Evolutionary conservation across 2,797 vertebrate genomes (phyloP).

Genomic region (Sitta carolinensis): DNA sequence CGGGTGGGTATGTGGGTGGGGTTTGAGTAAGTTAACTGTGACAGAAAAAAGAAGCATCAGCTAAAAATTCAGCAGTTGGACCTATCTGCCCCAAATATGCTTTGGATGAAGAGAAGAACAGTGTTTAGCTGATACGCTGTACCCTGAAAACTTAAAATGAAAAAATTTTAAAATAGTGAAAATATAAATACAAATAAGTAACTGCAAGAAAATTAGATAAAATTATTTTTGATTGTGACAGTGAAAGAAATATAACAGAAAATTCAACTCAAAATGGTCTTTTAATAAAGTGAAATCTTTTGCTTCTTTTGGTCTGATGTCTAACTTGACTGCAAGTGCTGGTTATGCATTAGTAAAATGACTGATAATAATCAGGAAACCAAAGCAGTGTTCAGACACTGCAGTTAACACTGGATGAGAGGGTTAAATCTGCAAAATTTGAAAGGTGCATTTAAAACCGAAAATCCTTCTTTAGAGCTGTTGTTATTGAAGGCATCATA

Average conservation of each 20-base stretch:
- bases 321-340: not conserved
- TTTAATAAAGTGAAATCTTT: not conserved
- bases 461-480: conserved; percentile 28
- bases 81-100: not conserved
- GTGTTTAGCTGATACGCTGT: not conserved
- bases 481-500: not conserved
- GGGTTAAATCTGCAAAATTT: not conserved
- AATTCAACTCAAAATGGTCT: not conserved
- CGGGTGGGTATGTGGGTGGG: not conserved
- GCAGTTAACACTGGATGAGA: not conserved
- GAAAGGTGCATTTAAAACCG: not conserved
- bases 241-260: not conserved
- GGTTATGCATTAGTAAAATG: not conserved
- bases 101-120: not conserved
- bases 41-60: not conserved
- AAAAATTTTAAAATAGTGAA: not conserved
- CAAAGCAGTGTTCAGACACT: not conserved
- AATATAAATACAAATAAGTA: not conserved
- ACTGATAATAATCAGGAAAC: not conserved
- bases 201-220: not conserved
- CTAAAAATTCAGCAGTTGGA: not conserved
- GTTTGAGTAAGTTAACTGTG: not conserved
- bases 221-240: not conserved
- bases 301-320: not conserved
- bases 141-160: not conserved